phyloP scores from a whole-genome alignment of 2,888 invertebrate species.

The Tricholauxania praeusta region DNA sequence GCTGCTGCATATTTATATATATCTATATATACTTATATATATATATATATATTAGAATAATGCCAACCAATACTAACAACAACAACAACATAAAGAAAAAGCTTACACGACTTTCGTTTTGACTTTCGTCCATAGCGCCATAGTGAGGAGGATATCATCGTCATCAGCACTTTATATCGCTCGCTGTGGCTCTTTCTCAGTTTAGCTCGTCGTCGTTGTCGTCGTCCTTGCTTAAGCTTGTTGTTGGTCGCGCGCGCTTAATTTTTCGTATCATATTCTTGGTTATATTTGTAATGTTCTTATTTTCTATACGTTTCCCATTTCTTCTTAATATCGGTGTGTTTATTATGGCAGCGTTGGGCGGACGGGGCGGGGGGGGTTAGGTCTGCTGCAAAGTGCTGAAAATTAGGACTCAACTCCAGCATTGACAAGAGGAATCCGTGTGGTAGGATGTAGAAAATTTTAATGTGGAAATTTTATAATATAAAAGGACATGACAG shows the following conservation, averaged over 20 bases:
- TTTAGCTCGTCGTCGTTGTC: background rate
- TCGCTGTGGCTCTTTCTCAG: background rate
- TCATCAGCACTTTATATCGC: slow-evolving; percentile 19
- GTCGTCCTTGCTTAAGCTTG: background rate
- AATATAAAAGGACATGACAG: slow-evolving; percentile 63
- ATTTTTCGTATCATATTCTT: slow-evolving; percentile 57
- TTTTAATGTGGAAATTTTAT: slow-evolving; percentile 45
- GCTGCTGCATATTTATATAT: too few species aligned
- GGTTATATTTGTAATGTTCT: slow-evolving; percentile 43
- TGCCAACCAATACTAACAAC: background rate
- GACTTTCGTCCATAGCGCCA: too few species aligned
- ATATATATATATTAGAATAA: too few species aligned
- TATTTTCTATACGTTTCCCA: too few species aligned
- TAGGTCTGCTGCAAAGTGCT: background rate
- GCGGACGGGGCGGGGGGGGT: slow-evolving; percentile 26
- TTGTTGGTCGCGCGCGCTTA: slow-evolving; percentile 53
- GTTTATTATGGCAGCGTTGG: background rate
- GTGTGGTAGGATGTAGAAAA: slow-evolving; percentile 8
- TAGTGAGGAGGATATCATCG: background rate
- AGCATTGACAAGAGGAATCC: background rate
- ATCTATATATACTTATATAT: too few species aligned
- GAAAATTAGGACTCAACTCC: background rate
- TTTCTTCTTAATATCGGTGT: too few species aligned
- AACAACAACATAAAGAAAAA: slow-evolving; percentile 2
- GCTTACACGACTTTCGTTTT: too few species aligned